A percentile compares a stretch with the other conserved stretches of the same genome.
Conservation (phyloP, 2,113 vertebrate genomes). For the Gymnobelideus leadbeateri region DNA sequence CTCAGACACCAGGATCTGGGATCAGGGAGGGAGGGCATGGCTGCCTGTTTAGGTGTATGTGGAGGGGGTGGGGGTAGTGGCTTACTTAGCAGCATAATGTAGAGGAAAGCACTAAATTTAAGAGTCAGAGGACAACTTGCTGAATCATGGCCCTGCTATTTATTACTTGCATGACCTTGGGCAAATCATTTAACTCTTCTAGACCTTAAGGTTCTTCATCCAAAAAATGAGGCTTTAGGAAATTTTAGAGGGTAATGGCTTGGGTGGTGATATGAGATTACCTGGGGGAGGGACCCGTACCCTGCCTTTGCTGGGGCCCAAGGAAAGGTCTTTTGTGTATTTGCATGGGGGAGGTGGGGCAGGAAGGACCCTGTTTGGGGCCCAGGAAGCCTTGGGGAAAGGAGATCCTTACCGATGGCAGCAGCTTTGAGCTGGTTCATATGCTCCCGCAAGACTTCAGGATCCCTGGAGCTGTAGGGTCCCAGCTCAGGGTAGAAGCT, state of each 20-base stretch:
- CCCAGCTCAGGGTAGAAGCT: conserved; percentile 92
- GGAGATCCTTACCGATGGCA: conserved; percentile 87
- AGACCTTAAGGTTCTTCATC: not conserved
- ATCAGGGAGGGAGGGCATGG: not conserved
- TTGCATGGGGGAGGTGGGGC: not conserved
- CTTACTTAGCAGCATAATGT: not conserved
- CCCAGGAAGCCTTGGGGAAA: not conserved
- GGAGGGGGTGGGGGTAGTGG: not conserved
- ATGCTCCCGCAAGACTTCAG: conserved; percentile 88
- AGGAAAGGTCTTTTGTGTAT: not conserved
- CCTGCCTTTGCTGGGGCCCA: not conserved
- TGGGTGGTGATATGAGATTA: not conserved
- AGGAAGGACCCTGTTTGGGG: not conserved
- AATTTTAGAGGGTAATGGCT: not conserved
- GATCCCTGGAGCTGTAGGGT: conserved; percentile 94
- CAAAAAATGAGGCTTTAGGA: not conserved
- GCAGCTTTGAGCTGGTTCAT: conserved; percentile 90
- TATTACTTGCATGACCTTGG: not conserved
- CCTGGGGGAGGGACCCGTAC: not conserved
- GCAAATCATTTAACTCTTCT: not conserved
- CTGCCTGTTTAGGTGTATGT: not conserved
- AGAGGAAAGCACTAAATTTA: not conserved
- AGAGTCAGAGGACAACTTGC: not conserved
- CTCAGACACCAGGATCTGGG: not conserved
- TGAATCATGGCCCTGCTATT: not conserved